Evolutionary conservation across 1,140 invertebrate genomes (phyloP).

Genomic region (Rhizoglyphus robini): DNA sequence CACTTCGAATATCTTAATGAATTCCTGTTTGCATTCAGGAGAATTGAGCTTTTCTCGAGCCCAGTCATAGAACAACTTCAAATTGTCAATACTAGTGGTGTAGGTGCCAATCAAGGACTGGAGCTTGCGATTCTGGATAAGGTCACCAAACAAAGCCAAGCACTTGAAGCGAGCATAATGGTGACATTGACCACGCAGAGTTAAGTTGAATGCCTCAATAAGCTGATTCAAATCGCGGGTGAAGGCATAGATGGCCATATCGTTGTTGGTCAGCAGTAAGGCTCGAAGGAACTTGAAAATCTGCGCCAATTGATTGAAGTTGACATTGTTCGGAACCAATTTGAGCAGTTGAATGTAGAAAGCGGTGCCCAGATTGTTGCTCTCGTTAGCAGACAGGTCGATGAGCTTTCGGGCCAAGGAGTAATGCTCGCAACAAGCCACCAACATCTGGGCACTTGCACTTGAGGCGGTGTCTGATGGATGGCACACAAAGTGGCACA

Average conservation of each 20-base stretch:
- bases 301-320: background rate
- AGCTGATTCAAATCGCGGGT: background rate
- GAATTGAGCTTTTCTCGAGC: background rate
- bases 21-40: background rate
- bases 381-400: background rate
- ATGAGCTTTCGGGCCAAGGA: background rate
- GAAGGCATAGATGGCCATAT: background rate
- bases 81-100: slow-evolving; percentile 1
- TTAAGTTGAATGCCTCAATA: background rate
- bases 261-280: background rate
- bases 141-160: background rate
- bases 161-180: background rate
- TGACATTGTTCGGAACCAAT: background rate
- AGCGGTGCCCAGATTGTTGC: background rate
- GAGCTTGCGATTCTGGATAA: slow-evolving; percentile 6
- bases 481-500: background rate
- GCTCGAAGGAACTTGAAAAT: background rate
- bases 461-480: background rate
- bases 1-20: background rate
- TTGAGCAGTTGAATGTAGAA: background rate
- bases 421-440: background rate
- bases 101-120: background rate
- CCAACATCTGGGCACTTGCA: background rate
- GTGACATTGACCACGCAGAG: background rate
- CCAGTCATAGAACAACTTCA: background rate